A percentile compares a stretch with the other conserved stretches of the same genome.
Evolutionary conservation across 35 echinoderm and acorn worm species (phyloP).

Genomic region (Holothuria glaberrima): DNA sequence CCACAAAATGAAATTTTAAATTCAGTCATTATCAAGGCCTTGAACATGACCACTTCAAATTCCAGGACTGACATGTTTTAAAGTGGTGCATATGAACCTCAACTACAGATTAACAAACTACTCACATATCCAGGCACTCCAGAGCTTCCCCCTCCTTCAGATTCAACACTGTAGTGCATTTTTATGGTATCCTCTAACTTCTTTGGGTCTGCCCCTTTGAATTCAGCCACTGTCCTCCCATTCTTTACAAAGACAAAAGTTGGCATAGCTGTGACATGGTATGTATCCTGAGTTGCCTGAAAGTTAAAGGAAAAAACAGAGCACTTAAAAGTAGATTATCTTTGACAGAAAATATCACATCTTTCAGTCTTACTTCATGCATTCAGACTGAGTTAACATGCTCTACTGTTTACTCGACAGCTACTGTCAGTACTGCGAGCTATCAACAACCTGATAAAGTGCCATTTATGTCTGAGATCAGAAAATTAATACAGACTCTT

Average conservation of each 20-base stretch:
- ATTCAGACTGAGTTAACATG: no score
- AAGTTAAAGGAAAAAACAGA: background rate
- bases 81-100: no score
- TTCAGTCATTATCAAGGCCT: background rate
- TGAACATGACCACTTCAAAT: no score
- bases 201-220: constrained; percentile 77
- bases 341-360: no score
- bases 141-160: constrained; percentile 63
- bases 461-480: no score
- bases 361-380: no score
- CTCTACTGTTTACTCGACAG: no score
- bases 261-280: constrained; percentile 81
- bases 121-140: constrained; percentile 87
- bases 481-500: background rate
- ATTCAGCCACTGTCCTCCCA: constrained; percentile 66
- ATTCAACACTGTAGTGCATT: constrained; percentile 48
- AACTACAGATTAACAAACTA: background rate
- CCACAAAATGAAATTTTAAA: no score
- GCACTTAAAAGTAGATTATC: no score
- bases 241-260: constrained; percentile 87
- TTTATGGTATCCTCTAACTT: constrained; percentile 74
- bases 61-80: no score
- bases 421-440: no score
- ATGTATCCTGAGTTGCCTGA: constrained; percentile 60
- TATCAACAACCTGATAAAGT: no score